These are phyloP conservation scores for Oxycera nigricornis DNA, from an alignment of 2,888 invertebrate species.

Conservation along the genomic window DNA sequence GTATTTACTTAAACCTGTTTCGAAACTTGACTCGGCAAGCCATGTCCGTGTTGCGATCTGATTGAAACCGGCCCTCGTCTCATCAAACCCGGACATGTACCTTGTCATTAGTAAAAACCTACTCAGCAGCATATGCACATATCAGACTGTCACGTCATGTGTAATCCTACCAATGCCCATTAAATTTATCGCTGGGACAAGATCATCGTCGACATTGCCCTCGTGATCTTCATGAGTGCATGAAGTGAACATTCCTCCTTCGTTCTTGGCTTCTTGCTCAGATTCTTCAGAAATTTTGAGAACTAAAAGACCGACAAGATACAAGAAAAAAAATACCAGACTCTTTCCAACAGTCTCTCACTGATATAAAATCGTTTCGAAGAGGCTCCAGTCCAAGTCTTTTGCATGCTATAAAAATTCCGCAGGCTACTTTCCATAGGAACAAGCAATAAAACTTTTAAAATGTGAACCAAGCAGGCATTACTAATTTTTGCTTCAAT, in stretches of 20 bases:
- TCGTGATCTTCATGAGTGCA: background rate
- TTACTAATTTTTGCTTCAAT: slow-evolving; percentile 1
- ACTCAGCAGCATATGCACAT: background rate
- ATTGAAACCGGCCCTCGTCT: slow-evolving; percentile 13
- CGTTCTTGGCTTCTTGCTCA: background rate
- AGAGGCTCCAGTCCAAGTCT: background rate
- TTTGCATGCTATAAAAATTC: slow-evolving; percentile 36
- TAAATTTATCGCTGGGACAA: slow-evolving; percentile 29
- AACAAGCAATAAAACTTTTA: slow-evolving; percentile 37
- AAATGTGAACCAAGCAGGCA: slow-evolving; percentile 8
- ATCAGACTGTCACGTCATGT: background rate
- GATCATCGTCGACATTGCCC: background rate
- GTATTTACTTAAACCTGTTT: slow-evolving; percentile 40
- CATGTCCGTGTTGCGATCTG: slow-evolving; percentile 3
- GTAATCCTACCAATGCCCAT: slow-evolving; percentile 4
- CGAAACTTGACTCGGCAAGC: background rate
- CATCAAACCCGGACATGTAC: slow-evolving; percentile 30
- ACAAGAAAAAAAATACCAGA: background rate
- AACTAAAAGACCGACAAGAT: background rate
- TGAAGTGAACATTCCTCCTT: background rate
- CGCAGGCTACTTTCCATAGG: slow-evolving; percentile 31
- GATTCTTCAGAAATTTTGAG: background rate
- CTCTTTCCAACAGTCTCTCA: background rate
- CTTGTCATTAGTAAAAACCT: slow-evolving; percentile 7
- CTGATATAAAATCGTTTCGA: slow-evolving; percentile 14